Base-by-base conservation (phyloP, 2,113 vertebrate genomes). In the Gasterosteus nipponicus region DNA sequence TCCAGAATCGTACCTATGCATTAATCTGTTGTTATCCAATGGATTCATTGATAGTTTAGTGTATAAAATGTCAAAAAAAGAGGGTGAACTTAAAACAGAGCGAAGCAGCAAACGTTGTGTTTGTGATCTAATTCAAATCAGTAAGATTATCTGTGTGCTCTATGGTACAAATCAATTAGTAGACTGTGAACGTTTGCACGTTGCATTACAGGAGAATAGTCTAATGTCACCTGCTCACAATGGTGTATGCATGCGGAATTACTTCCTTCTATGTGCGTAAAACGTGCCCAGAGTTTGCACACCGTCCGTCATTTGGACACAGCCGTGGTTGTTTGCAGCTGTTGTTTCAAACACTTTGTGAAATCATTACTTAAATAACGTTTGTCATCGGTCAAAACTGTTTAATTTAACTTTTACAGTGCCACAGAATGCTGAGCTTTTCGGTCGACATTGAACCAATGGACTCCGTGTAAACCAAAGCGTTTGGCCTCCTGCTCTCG, bases 391-490 rank as follows among this genome's bases (percentile, higher is more conserved):
- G 59, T 62, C 46, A 57, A 42, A 77, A 68, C 22, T 46, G 42
- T 64, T 82, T 57, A 75, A 71, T 75, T 75, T 76, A 67, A 75
- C 10, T 38, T 61, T 69, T 46, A 59, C 11, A 44, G 58, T 42
- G 69, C 65, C 60, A n/a, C 46, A 46, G 53, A 59, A 57, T 60
- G 16, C 19, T 44, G 35, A 65, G 26, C 18, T 22, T 63, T 75
- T 51, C 61, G 22, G 49, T 56, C 74, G 75, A 66, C 54, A 56
- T 29, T 67, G 54, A 78, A 83, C 67, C 54, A 53, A 42, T 47
- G 39, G 1, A 6, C 19, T 78, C 74, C 65, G 7, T 47, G 44
- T 80, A 80, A 77, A 80, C 69, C 59, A 11, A 67, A 49, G 59
- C 59, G 63, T 66, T 59, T 14, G 14, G 42, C 26, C 77, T 75